A percentile compares a stretch with the other conserved stretches of the same genome.
Conservation (phyloP, 2,797 vertebrate species). For the Peromyscus aztecus region DNA sequence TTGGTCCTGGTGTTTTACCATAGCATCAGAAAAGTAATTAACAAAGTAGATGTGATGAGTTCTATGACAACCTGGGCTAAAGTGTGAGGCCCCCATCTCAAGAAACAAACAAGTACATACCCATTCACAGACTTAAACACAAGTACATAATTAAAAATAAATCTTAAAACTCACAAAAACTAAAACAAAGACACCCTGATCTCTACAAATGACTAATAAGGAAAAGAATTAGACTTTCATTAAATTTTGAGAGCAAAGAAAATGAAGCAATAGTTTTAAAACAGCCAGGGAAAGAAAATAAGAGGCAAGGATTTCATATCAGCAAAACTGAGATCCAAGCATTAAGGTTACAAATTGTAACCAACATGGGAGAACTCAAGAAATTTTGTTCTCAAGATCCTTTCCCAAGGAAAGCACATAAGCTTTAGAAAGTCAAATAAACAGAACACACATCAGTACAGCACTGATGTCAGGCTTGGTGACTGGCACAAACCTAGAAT, state of each 20-base stretch:
- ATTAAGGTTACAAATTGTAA: not conserved
- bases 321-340: slow-evolving; percentile 27
- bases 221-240: not conserved
- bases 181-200: not conserved
- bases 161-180: not conserved
- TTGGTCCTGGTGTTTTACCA: not conserved
- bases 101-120: not conserved
- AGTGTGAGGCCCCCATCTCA: not conserved
- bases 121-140: not conserved
- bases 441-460: not conserved
- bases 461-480: not conserved
- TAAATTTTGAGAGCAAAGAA: slow-evolving; percentile 18
- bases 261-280: slow-evolving; percentile 33
- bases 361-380: not conserved
- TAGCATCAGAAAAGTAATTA: not conserved
- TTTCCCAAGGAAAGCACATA: not conserved
- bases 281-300: not conserved
- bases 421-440: not conserved
- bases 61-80: not conserved
- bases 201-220: not conserved
- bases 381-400: not conserved
- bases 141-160: not conserved
- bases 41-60: not conserved
- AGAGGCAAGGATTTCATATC: not conserved
- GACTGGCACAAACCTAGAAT: not conserved